Percentiles rank a stretch among this genome's conserved stretches.
phyloP scores from a whole-genome alignment of 2,113 vertebrate genomes.

The Ornithorhynchus anatinus region DNA sequence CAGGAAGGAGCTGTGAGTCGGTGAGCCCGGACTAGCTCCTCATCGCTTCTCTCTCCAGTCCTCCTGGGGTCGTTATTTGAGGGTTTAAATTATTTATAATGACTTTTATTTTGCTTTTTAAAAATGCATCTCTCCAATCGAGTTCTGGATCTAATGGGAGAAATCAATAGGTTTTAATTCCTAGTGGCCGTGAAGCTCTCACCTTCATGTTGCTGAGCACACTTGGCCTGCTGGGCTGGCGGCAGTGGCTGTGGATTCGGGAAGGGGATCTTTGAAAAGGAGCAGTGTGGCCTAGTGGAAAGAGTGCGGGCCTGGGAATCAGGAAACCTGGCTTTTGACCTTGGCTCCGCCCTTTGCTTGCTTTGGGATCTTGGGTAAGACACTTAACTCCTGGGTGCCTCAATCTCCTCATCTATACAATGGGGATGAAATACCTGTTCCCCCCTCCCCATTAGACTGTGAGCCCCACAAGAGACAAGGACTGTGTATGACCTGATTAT shows the following conservation, averaged over 20 bases:
- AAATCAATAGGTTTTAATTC: constrained; percentile 68
- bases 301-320: no score
- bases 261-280: no score
- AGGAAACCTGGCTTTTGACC: no score
- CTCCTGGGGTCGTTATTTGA: constrained; percentile 52
- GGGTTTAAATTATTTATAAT: constrained; percentile 67
- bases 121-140: constrained; percentile 50
- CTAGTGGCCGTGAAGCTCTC: constrained; percentile 37
- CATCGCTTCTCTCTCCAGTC: not conserved
- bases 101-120: constrained; percentile 40
- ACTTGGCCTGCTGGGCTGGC: not conserved
- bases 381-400: no score
- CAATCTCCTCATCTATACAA: no score
- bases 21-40: constrained; percentile 10
- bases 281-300: not conserved
- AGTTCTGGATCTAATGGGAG: constrained; percentile 63
- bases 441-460: no score
- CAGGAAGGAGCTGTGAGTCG: not conserved
- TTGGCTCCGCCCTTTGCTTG: no score
- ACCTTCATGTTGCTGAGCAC: not conserved
- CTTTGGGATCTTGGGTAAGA: no score
- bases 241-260: not conserved
- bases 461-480: no score
- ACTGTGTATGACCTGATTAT: no score
- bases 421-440: no score